A percentile compares a stretch with the other conserved stretches of the same genome.
Conservation (phyloP, 2,113 vertebrate species). For the Suricata suricatta region DNA sequence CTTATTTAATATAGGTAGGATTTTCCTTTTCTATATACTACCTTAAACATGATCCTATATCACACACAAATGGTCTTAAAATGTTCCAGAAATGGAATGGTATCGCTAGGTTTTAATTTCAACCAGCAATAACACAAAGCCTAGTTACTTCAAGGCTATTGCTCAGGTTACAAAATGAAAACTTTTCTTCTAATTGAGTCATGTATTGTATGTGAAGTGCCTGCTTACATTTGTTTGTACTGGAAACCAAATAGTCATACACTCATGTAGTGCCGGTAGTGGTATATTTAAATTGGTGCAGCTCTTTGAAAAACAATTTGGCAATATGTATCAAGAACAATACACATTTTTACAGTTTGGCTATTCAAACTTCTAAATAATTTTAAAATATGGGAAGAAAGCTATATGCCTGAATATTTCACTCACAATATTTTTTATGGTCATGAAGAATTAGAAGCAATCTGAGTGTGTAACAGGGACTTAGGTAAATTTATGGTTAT, state of each 20-base stretch:
- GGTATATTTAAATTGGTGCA: background rate
- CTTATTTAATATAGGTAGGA: background rate
- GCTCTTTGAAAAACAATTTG: constrained; percentile 1
- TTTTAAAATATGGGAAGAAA: background rate
- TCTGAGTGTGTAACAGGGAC: background rate
- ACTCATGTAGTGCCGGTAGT: background rate
- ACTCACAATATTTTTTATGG: constrained; percentile 33
- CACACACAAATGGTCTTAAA: background rate
- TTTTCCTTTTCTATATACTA: background rate
- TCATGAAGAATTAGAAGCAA: constrained; percentile 37
- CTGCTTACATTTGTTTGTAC: background rate
- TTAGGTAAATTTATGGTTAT: background rate
- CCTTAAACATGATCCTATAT: background rate
- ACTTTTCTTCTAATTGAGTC: constrained; percentile 2
- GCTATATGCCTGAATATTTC: background rate
- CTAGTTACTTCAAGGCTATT: constrained; percentile 8
- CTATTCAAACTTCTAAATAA: background rate
- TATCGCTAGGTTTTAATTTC: background rate
- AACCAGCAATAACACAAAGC: background rate
- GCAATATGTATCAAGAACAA: background rate
- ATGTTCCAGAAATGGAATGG: background rate
- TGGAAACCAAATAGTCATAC: constrained; percentile 2
- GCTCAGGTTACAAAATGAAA: constrained; percentile 3
- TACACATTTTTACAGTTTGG: background rate
- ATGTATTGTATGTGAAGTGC: background rate